Percentiles rank a stretch among this genome's conserved stretches.
phyloP scores from a whole-genome alignment of 2,888 invertebrate genomes.

The Petrolisthes cinctipes region DNA sequence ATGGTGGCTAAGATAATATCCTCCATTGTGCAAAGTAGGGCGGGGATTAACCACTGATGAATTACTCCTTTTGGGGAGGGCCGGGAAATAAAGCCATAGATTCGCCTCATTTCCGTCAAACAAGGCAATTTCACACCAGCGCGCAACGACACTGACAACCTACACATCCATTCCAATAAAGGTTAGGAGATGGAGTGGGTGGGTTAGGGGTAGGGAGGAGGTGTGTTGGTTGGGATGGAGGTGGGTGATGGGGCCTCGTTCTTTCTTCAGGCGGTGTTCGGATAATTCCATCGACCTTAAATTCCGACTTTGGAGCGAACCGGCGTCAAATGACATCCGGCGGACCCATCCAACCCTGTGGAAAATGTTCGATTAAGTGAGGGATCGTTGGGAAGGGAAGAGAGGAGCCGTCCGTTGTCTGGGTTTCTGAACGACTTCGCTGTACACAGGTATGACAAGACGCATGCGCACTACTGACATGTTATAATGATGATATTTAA shows the following conservation, averaged over 20 bases:
- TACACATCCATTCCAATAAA: slow-evolving; percentile 18
- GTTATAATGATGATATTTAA: too few species aligned
- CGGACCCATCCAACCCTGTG: neutral
- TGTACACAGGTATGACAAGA: too few species aligned
- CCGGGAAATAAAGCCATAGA: too few species aligned
- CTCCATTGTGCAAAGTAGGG: too few species aligned
- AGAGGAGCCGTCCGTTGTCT: neutral
- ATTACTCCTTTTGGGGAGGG: too few species aligned
- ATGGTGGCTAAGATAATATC: too few species aligned
- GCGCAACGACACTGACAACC: neutral
- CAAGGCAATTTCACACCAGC: neutral
- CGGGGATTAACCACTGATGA: too few species aligned
- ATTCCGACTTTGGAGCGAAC: slow-evolving; percentile 18
- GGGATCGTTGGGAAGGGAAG: neutral
- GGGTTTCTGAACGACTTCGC: too few species aligned
- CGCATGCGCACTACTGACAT: too few species aligned
- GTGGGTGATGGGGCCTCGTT: slow-evolving; percentile 14
- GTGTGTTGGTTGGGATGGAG: too few species aligned
- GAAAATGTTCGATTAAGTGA: slow-evolving; percentile 5
- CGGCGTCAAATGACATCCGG: slow-evolving; percentile 26
- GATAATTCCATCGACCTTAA: slow-evolving; percentile 36
- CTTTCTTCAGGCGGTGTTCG: slow-evolving; percentile 23
- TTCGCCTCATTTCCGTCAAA: neutral
- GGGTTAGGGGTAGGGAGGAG: too few species aligned
- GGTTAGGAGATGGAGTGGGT: neutral